phyloP scores from a whole-genome alignment of 2,113 vertebrate genomes.

The Eurypyga helias region DNA sequence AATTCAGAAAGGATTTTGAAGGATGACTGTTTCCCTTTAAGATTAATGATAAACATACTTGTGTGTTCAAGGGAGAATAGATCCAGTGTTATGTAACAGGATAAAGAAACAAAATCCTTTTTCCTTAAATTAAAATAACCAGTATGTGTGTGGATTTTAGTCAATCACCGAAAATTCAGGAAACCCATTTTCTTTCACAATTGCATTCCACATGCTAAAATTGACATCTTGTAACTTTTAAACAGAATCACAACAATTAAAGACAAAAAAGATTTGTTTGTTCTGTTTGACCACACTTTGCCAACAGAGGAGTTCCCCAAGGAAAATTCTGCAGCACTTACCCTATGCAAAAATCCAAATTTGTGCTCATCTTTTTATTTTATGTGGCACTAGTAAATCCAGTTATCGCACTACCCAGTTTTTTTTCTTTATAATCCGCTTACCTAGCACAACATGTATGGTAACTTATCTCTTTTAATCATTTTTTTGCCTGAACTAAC shows the following conservation, averaged over 20 bases:
- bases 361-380: background rate
- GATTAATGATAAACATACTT: slow-evolving; percentile 64
- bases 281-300: background rate
- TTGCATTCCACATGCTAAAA: background rate
- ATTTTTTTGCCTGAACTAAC: background rate
- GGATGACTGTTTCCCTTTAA: slow-evolving; percentile 49
- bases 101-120: slow-evolving; percentile 66
- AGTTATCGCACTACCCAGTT: background rate
- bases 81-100: slow-evolving; percentile 60
- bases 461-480: background rate
- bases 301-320: background rate
- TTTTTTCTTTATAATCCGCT: background rate
- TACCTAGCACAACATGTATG: background rate
- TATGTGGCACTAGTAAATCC: background rate
- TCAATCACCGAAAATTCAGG: background rate
- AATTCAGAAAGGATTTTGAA: slow-evolving; percentile 16
- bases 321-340: background rate
- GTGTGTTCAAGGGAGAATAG: slow-evolving; percentile 48
- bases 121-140: slow-evolving; percentile 56
- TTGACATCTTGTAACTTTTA: background rate
- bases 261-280: background rate
- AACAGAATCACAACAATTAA: background rate
- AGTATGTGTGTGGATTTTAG: background rate
- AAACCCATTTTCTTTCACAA: slow-evolving; percentile 26
- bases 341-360: background rate